These are phyloP conservation scores for Rhabdophis nuchalis DNA, from an alignment of 2,797 vertebrate species.

Conservation along the genomic window DNA sequence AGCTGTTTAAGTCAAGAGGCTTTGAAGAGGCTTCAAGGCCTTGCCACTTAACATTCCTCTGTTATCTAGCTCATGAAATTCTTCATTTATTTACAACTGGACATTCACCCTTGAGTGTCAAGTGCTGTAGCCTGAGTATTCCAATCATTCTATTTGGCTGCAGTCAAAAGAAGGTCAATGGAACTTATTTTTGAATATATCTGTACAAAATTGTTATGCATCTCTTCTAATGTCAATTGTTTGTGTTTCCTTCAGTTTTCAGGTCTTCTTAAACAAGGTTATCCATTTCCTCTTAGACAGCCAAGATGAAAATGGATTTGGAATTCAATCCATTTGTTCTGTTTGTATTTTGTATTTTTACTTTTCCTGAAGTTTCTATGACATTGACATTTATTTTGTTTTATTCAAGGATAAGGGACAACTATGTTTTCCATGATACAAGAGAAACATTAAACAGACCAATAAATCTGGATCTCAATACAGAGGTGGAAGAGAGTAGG, in stretches of 20 bases:
- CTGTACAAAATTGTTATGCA: not conserved
- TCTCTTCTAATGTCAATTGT: not conserved
- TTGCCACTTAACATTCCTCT: not conserved
- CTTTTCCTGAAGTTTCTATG: not conserved
- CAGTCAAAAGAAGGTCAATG: no score
- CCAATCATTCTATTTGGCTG: not conserved
- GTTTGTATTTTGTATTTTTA: not conserved
- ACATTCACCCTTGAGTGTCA: not conserved
- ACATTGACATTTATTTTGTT: not conserved
- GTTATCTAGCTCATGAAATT: not conserved
- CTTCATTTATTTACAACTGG: not conserved
- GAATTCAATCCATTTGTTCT: not conserved
- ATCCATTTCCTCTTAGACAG: not conserved
- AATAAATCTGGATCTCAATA: not conserved
- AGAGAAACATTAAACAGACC: not conserved
- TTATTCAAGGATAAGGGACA: not conserved
- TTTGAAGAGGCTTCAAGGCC: not conserved
- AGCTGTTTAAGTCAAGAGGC: not conserved
- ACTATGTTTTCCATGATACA: not conserved
- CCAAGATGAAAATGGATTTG: not conserved
- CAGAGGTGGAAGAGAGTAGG: not conserved
- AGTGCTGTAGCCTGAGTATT: not conserved
- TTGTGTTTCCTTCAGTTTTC: not conserved
- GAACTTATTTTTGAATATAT: not conserved
- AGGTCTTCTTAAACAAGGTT: not conserved